phyloP scores from a whole-genome alignment of 2,113 vertebrate species.

The Pelmatolapia mariae region DNA sequence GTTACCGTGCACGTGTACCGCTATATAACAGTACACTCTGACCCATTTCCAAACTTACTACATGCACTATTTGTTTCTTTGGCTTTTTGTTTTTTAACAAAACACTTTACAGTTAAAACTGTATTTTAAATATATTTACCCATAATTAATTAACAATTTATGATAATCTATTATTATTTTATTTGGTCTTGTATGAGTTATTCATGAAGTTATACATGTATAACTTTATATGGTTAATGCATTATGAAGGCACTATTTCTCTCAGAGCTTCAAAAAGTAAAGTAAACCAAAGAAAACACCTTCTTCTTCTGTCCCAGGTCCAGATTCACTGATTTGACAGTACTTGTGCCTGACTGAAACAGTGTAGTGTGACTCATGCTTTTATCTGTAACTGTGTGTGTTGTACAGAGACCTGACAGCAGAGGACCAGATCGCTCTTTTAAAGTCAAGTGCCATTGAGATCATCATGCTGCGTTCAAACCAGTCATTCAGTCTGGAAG shows the following conservation, averaged over 20 bases:
- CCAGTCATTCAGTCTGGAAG: slow-evolving; percentile 90
- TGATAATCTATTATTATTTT: background rate
- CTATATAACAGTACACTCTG: background rate
- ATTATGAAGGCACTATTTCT: background rate
- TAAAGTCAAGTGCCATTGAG: slow-evolving; percentile 97
- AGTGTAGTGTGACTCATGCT: background rate
- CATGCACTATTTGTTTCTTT: background rate
- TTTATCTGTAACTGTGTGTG: background rate
- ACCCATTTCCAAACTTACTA: background rate
- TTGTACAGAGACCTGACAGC: slow-evolving; percentile 81
- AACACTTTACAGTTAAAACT: background rate
- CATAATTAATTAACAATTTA: background rate
- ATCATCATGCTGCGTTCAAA: slow-evolving; percentile 98
- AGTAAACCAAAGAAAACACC: background rate
- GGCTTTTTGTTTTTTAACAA: background rate
- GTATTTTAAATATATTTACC: background rate
- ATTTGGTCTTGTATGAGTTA: background rate
- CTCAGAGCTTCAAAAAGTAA: background rate
- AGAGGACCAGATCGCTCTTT: slow-evolving; percentile 93
- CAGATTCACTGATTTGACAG: background rate
- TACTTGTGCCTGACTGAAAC: background rate
- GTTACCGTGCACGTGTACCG: background rate
- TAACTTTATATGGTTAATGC: background rate
- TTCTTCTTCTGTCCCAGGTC: background rate
- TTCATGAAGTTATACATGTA: background rate